phyloP scores from a whole-genome alignment of 1,140 invertebrate species.

The Aethina tumida region DNA sequence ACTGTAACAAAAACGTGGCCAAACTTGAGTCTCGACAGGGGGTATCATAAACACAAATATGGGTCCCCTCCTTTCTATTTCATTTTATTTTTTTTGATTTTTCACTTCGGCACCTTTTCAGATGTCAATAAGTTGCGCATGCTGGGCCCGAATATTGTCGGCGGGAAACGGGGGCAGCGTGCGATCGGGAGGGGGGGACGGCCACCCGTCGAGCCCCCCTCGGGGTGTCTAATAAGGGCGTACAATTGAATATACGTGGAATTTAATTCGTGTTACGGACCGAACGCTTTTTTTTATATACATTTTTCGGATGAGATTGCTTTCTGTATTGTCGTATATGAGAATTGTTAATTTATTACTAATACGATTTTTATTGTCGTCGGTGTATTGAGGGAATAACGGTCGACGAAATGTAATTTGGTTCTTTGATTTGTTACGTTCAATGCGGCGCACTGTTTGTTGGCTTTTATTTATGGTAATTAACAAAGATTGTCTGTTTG shows the following conservation, averaged over 20 bases:
- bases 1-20: constrained; percentile 34
- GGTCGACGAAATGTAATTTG: no score
- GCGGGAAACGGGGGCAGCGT: constrained; percentile 13
- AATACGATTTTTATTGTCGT: no score
- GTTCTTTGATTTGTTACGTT: no score
- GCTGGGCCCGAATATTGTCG: constrained; percentile 26
- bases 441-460: no score
- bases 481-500: no score
- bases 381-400: no score
- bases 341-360: no score
- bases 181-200: constrained; percentile 10
- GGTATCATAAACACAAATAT: constrained; percentile 35
- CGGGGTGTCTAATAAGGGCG: constrained; percentile 29
- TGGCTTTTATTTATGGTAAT: no score
- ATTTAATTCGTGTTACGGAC: constrained; percentile 11
- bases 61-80: no score
- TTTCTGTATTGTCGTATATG: no score
- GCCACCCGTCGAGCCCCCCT: constrained; percentile 14
- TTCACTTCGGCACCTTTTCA: constrained; percentile 36
- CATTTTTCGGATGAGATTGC: no score
- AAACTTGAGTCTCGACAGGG: constrained; percentile 32
- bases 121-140: constrained; percentile 26
- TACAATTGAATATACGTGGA: constrained; percentile 13
- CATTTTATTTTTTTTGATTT: constrained; percentile 36
- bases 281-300: no score